Percentiles rank a stretch among this genome's conserved stretches.
These are phyloP conservation scores for Pteronotus mesoamericanus DNA, from an alignment of 2,797 vertebrate species.

Conservation along the genomic window DNA sequence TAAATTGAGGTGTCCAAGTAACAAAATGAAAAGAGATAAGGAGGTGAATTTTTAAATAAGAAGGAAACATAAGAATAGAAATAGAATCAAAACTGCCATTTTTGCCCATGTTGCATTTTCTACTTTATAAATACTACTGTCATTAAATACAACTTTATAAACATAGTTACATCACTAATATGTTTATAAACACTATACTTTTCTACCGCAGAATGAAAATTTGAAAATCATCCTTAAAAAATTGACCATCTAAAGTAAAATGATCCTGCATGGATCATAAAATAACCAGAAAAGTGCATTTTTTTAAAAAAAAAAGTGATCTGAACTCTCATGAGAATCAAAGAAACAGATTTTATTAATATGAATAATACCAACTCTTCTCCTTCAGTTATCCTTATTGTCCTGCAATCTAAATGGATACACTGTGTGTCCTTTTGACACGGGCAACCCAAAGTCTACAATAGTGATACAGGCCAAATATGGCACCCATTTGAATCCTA, in stretches of 20 bases:
- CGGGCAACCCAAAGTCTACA: background rate
- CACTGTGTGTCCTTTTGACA: background rate
- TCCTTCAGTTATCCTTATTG: background rate
- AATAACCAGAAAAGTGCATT: constrained; percentile 13
- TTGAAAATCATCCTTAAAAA: constrained; percentile 8
- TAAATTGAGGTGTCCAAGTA: background rate
- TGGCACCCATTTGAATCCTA: background rate
- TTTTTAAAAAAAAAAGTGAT: constrained; percentile 19
- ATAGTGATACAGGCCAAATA: background rate
- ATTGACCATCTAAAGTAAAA: constrained; percentile 21
- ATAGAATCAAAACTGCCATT: background rate
- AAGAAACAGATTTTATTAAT: constrained; percentile 6
- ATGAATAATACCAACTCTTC: background rate
- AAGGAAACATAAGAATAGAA: background rate
- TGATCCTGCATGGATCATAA: background rate
- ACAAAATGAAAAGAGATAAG: background rate
- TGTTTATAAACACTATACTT: background rate
- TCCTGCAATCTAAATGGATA: background rate
- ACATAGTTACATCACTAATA: background rate
- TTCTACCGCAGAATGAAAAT: background rate
- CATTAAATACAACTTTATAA: background rate
- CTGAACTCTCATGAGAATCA: constrained; percentile 25
- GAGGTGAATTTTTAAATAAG: background rate
- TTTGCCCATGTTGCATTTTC: background rate
- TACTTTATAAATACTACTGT: background rate